Base-by-base conservation (phyloP, 2,797 vertebrate species). In the Platalea minor region DNA sequence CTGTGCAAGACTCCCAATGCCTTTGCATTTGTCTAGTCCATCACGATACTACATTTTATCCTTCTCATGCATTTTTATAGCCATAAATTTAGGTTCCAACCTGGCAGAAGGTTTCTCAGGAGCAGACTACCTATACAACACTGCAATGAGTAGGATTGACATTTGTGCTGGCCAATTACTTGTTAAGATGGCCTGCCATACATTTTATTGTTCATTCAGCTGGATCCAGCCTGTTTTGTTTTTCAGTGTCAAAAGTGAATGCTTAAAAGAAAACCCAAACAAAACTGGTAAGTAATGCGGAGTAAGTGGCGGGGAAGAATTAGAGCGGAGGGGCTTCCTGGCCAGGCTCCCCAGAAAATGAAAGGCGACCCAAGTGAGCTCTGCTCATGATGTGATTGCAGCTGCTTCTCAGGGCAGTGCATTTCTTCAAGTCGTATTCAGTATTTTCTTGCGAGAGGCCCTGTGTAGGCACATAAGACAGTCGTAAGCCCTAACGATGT, bases 111-210 rank as follows among this genome's bases (percentile, higher is more conserved):
- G 21, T 37, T 88, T 70, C 57, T 69, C 15, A 23, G 61, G 48
- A 29, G 33, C 15, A 69, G 63, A 61, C 29, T 39, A 65, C 23
- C 13, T 13, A 4, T 11, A 13, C 15, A 65, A 28, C 16, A 29
- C 2, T 28, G 50, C 2, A 1, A 33, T 53, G 9, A 76, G 37
- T 15, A 51, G 31, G 46, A 45, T 1, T 63, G 70, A 20, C 0
- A 2, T 41, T 54, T 35, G 43, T 41, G 39, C 65, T 8, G 23
- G 31, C 46, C 37, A 51, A 23, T 37, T 45, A 70, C 33, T 54
- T 35, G 19, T 35, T 33, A 63, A 76, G 68, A 39, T 23, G 29
- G 37, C 19, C 57, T 56, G 61, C 17, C 48, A 13, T 39, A 35
- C 5, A 51, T 81, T 77, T 54, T 35, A 37, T 20, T 29, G 11